Evolutionary conservation across 2,113 vertebrate genomes (phyloP), one percentile per base, ranked within the genome.

Genomic region (Pantherophis guttatus): DNA sequence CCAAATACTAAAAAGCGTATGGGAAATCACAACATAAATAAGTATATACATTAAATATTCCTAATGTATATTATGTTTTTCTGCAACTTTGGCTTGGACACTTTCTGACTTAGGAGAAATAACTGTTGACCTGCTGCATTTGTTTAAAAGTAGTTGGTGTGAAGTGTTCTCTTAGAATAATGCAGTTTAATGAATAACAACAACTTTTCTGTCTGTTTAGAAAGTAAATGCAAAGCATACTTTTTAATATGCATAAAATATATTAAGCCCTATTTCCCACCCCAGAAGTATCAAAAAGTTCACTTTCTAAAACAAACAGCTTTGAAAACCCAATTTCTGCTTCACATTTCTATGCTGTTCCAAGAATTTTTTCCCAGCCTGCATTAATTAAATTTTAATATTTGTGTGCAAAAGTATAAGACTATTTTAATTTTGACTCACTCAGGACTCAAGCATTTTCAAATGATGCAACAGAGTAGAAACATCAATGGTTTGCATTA

Each of bases 251-350:
- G n/a, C 87, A 59, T 81, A 93, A 89, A 88, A 62, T 86, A 52
- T 53, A 44, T 24, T 0, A 7, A 10, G 54, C 91, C 94, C 91
- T 90, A 88, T 91, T 90, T 87, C 39, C 33, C 86, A 88, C 85
- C 85, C 50, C 13, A 53, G 57, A 75, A 89, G 70, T 89, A 93
- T 91, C 70, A 91, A 92, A 93, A 94, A 95, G 92, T 93, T 91
- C 92, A 59, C 87, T 93, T 91, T 92, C 89, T 88, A 91, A 62
- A 89, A 81, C 90, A 96, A 95, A 95, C 93, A 93, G 87, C 88
- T 94, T 94, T 95, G 94, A 91, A 90, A 95, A 93, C 70, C 59
- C 95, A 87, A 81, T n/a, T 48, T 53, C 11, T 21, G 24, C 88
- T 59, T 88, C 57, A 75, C 53, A n/a, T 89, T 81, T 26, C 62